Percentiles rank a stretch among this genome's conserved stretches.
These are phyloP conservation scores for Nemoura dubitans DNA, from an alignment of 2,888 invertebrate genomes.

Conservation along the genomic window DNA sequence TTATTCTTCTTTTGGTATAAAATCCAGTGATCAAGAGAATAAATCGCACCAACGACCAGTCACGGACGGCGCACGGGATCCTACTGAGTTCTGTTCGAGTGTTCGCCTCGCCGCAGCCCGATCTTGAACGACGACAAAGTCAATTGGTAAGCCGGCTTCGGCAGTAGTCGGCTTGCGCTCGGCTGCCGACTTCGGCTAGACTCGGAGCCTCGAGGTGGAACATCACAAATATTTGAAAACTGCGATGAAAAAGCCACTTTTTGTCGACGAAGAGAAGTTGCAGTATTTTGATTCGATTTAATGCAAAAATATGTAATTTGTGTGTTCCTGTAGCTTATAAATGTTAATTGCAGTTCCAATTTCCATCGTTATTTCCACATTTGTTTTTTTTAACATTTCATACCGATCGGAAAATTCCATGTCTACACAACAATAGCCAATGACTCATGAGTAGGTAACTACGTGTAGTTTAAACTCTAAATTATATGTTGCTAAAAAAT, in stretches of 20 bases:
- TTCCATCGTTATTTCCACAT: too few species aligned
- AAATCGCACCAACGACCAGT: slow-evolving; percentile 46
- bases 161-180: slow-evolving; percentile 48
- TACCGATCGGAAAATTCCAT: too few species aligned
- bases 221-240: slow-evolving; percentile 18
- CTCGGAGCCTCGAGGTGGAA: slow-evolving; percentile 26
- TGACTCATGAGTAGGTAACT: too few species aligned
- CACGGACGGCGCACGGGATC: slow-evolving; percentile 48
- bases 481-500: too few species aligned
- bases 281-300: background rate
- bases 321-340: too few species aligned
- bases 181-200: slow-evolving; percentile 40
- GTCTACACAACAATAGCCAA: too few species aligned
- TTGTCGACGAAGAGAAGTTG: background rate
- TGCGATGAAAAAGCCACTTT: background rate
- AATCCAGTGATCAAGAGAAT: slow-evolving; percentile 26
- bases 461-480: too few species aligned
- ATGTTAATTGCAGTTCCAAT: too few species aligned
- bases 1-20: slow-evolving; percentile 10
- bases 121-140: slow-evolving; percentile 41
- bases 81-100: slow-evolving; percentile 45
- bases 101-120: slow-evolving; percentile 28
- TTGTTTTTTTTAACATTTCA: too few species aligned
- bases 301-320: too few species aligned
- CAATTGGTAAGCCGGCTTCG: slow-evolving; percentile 48